Evolutionary conservation across 2,113 vertebrate genomes (phyloP), one percentile per base, ranked within the genome.

Genomic region (Spermophilus dauricus): DNA sequence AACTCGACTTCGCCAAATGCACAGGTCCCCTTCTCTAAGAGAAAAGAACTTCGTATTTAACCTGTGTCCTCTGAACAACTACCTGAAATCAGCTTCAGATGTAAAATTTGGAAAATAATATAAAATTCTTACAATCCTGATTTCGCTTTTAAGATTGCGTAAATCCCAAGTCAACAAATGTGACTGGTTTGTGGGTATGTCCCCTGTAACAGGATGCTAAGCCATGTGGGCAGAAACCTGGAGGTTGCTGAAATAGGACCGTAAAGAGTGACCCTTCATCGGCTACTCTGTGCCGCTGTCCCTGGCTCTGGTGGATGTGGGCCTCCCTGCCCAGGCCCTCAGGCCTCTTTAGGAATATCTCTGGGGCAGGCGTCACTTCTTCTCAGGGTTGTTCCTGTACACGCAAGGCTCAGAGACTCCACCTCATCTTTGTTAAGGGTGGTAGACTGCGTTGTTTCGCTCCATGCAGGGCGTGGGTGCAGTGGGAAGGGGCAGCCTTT

Each of bases 301-400:
- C 1, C 53, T 26, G 13, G 18, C n/a, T 48, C 20, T 5, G 20
- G 65, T 45, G 8, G 51, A 45, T 30, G 20, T 8, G 4, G 34
- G 8, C 30, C 4, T 30, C 42, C 51, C 22, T 39, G 75, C 56
- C 48, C 0, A 0, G 2, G 32, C 2, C 28, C 61, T 70, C 6
- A 8, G 7, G 17, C 12, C 3, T 88, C 53, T 17, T 37, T 69
- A 22, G 81, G 48, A 85, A 17, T 32, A 11, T 17, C 45, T 73
- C 72, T 30, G n/a, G 48, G 37, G 30, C 30, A 20, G 26, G n/a
- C 22, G 8, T 1, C 48, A 17, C 5, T 1, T 18, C 7, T 34
- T 65, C 80, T 14, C 77, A 11, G 51, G 53, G 51, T 42, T 45
- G 10, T 34, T 80, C n/a, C 26, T 34, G 39, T 39, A 26, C 39